Evolutionary conservation across 2,888 invertebrate genomes (phyloP), one percentile per base, ranked within the genome.

Genomic region (Eupithecia insigniata): DNA sequence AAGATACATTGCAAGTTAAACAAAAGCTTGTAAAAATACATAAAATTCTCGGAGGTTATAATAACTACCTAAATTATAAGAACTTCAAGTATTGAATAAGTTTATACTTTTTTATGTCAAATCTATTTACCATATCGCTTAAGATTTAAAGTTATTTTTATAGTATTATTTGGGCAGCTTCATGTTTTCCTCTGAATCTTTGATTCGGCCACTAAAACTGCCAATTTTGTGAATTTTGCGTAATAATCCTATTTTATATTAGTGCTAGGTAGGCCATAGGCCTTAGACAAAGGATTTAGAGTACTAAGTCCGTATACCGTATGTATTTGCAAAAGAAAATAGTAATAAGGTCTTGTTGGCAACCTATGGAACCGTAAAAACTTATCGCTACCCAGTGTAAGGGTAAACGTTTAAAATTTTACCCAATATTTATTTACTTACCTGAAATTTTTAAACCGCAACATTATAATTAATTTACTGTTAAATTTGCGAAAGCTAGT

Each of bases 141-240:
- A 18, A 64, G 58, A 64, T 70, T 74, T 22, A 58, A 71, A 66
- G 68, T 68, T 70, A 69, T 66, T 74, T 72, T 72, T 62, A 28
- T 70, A 67, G 73, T 77, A 64, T 71, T 70, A 66, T 75, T 72
- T 68, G 18, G 66, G 71, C 77, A 70, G 76, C 74, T 74, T 61
- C 1, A 36, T 70, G 28, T 60, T 58, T 60, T 67, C n/a, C n/a
- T 2, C 32, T 2, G 60, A 60, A 39, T 69, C 32, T 55, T 55
- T 60, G 51, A 61, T 66, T 69, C 34, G 34, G 61, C 46, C 34
- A 67, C 32, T 10, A 43, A 43, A 46, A 72, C 69, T 72, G 72
- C 72, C 72, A 72, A 51, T 43, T 43, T 34, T 71, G 64, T 67
- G 64, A 71, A 67, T 62, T 55, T 67, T 64, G 69, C 39, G 61